Percentiles rank a stretch among this genome's conserved stretches.
These are phyloP conservation scores for Uropsilus gracilis DNA, from an alignment of 2,113 vertebrate species.

Conservation along the genomic window DNA sequence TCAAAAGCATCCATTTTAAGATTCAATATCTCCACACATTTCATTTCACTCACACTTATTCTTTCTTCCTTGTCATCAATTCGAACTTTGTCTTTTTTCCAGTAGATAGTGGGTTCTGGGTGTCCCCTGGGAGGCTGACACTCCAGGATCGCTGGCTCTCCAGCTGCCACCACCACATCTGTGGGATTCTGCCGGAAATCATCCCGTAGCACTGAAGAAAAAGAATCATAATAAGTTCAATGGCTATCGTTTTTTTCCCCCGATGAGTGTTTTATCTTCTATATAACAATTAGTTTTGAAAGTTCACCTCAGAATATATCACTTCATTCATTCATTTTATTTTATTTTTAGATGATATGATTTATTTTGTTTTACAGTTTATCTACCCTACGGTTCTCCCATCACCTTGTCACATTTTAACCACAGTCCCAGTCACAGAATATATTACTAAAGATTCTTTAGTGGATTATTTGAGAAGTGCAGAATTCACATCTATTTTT, in stretches of 20 bases:
- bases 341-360: too few species aligned
- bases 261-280: too few species aligned
- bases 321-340: too few species aligned
- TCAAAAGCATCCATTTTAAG: not conserved
- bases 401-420: too few species aligned
- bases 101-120: constrained; percentile 98
- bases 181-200: constrained; percentile 99
- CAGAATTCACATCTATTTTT: too few species aligned
- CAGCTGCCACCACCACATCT: constrained; percentile 96
- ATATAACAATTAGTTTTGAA: too few species aligned
- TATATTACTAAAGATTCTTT: too few species aligned
- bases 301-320: too few species aligned
- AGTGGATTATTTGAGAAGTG: too few species aligned
- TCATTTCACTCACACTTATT: constrained; percentile 91
- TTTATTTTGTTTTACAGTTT: too few species aligned
- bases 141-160: constrained; percentile 97
- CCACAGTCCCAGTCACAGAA: too few species aligned
- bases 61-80: constrained; percentile 97
- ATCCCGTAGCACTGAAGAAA: constrained; percentile 93
- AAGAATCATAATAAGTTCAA: constrained; percentile 1
- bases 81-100: constrained; percentile 98
- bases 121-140: constrained; percentile 97
- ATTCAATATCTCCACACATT: rapidly evolving
- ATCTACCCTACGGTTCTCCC: too few species aligned
- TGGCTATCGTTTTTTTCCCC: not conserved